Percentiles rank a stretch among this genome's conserved stretches.
Evolutionary conservation across 1,140 invertebrate genomes (phyloP).

Genomic region (Adoxophyes honmai): DNA sequence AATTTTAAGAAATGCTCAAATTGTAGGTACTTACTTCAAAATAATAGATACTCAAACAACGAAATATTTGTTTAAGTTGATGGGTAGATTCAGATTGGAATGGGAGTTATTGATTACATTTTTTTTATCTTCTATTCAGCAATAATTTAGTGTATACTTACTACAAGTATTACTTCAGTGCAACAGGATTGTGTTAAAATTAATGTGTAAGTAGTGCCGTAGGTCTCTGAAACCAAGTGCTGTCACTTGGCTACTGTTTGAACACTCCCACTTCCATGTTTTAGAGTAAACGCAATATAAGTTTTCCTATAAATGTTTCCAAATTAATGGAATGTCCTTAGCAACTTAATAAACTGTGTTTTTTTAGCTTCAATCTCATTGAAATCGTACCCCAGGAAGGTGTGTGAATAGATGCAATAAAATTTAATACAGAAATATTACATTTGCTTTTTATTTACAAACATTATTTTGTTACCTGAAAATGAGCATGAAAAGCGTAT

Average conservation of each 20-base stretch:
- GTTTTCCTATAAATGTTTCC: conserved; percentile 1
- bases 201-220: no score
- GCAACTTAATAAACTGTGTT: conserved; percentile 22
- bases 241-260: no score
- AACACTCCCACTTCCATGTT: conserved; percentile 10
- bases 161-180: no score
- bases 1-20: no score
- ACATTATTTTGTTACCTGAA: no score
- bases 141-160: no score
- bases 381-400: conserved; percentile 55
- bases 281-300: conserved; percentile 11
- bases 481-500: no score
- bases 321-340: background rate
- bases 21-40: no score
- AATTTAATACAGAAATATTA: conserved; percentile 72
- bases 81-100: background rate
- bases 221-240: no score
- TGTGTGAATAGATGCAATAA: conserved; percentile 76
- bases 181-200: no score
- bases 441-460: conserved; percentile 33
- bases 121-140: background rate
- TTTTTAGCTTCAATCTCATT: conserved; percentile 59
- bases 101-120: background rate
- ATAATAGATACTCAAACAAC: conserved; percentile 34
- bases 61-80: conserved; percentile 19